Evolutionary conservation across 2,888 invertebrate species (phyloP).

Genomic region (Sarcophaga subvicina): DNA sequence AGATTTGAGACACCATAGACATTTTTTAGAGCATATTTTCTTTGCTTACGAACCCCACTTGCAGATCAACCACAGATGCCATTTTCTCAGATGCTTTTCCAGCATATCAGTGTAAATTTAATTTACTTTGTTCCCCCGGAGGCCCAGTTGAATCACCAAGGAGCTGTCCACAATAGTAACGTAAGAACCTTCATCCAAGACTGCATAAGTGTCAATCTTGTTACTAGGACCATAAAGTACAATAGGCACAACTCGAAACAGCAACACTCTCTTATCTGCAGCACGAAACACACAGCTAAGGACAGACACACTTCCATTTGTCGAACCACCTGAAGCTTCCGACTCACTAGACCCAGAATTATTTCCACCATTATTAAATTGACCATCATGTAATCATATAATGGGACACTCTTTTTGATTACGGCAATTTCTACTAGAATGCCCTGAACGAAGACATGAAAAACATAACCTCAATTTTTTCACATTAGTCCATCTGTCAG

Average conservation of each 20-base stretch:
- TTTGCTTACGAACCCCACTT: slow-evolving; percentile 15
- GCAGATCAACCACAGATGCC: background rate
- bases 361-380: background rate
- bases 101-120: background rate
- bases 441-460: no score
- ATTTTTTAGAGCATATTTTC: slow-evolving; percentile 21
- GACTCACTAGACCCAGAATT: no score
- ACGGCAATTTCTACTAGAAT: background rate
- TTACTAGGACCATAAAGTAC: slow-evolving; percentile 12
- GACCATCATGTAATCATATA: slow-evolving; percentile 4
- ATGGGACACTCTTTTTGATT: no score
- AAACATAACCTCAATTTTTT: no score
- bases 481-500: no score
- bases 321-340: no score
- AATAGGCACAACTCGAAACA: background rate
- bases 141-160: no score
- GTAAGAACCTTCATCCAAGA: slow-evolving; percentile 37
- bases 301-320: no score
- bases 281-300: no score
- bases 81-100: slow-evolving; percentile 22
- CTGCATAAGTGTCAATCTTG: slow-evolving; percentile 16
- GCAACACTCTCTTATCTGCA: no score
- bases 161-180: slow-evolving; percentile 27
- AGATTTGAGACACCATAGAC: slow-evolving; percentile 55
- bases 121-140: no score